Base-by-base conservation (phyloP, 1,140 invertebrate genomes). In the Diabrotica virgifera region DNA sequence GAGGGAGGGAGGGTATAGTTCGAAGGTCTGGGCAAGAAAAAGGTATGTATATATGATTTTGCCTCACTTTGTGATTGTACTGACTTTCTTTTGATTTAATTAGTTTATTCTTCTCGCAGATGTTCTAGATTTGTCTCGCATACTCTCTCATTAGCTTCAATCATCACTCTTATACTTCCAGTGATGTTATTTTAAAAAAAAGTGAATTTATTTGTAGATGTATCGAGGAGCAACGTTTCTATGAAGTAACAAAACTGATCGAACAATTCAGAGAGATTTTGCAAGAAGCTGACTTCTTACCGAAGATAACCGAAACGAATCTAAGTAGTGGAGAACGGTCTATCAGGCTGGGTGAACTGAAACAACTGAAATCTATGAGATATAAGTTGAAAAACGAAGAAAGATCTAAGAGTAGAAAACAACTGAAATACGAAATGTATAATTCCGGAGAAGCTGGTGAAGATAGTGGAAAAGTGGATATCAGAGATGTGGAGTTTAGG, bases 141-240 rank as follows among this genome's bases (percentile, higher is more conserved):
- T n/a, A n/a, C n/a, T n/a, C n/a, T n/a, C n/a, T 24, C 24, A 24
- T 24, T 24, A 24, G 24, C 24, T 24, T 24, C 24, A 24, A 24
- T 24, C 24, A 24, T 24, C 24, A 1, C 24, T 24, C 24, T 24
- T 2, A 24, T 24, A 24, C 24, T 24, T 4, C 4, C 24, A 24
- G 4, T 24, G 1, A 24, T 24, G 1, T 24, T 24, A 24, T 24
- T 24, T 24, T 24, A 24, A 24, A 24, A 4, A 24, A 24, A 24
- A 24, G 24, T 24, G 24, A 24, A 24, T 24, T 24, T 24, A 24
- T 24, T 24, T 24, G 2, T 46, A 46, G 40, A 53, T 95, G 94
- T 5, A 81, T 99, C 5, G 96, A 99, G 80, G 96, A 99, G 76
- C 96, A 98, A 77, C 83, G 96, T 59, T 93, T 99, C 78, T 98